Conservation (phyloP, 2,888 invertebrate species). For the Synanthedon andrenaeformis region DNA sequence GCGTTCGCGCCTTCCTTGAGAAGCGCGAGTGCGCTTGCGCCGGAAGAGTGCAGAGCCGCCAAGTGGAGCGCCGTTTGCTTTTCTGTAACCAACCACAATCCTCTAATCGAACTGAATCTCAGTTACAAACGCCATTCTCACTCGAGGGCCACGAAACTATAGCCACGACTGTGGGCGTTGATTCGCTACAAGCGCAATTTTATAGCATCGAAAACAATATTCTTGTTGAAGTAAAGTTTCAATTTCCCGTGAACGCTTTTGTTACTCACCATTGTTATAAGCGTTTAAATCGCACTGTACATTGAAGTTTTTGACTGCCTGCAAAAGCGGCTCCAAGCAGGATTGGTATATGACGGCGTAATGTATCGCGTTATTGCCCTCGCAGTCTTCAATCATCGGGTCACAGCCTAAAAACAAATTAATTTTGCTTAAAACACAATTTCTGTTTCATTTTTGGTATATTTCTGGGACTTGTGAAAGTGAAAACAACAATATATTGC, state of each 20-base stretch:
- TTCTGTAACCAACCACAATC: conserved; percentile 18
- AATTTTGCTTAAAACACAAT: not conserved
- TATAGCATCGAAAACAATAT: too few species aligned
- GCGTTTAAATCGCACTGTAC: conserved; percentile 35
- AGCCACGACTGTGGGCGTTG: too few species aligned
- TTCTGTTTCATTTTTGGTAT: not conserved
- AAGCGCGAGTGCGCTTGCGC: conserved; percentile 21
- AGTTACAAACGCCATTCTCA: not conserved
- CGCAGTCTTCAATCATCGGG: conserved; percentile 55
- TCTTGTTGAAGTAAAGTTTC: too few species aligned
- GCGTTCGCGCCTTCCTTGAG: conserved; percentile 24
- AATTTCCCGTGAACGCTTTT: not conserved
- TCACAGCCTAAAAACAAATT: conserved; percentile 35
- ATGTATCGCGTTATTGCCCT: conserved; percentile 73
- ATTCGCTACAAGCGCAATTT: not conserved
- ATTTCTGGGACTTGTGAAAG: too few species aligned
- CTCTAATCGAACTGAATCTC: not conserved
- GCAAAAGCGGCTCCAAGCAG: conserved; percentile 63
- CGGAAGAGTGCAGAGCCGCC: conserved; percentile 22
- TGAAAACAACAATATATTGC: not conserved
- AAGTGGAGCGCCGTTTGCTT: conserved; percentile 44
- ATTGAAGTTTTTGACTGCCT: conserved; percentile 27
- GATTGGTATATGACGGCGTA: conserved; percentile 70
- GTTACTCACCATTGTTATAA: conserved; percentile 38
- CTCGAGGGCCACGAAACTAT: too few species aligned